Conservation (phyloP, 2,888 invertebrate genomes). For the Netelia inedita region DNA sequence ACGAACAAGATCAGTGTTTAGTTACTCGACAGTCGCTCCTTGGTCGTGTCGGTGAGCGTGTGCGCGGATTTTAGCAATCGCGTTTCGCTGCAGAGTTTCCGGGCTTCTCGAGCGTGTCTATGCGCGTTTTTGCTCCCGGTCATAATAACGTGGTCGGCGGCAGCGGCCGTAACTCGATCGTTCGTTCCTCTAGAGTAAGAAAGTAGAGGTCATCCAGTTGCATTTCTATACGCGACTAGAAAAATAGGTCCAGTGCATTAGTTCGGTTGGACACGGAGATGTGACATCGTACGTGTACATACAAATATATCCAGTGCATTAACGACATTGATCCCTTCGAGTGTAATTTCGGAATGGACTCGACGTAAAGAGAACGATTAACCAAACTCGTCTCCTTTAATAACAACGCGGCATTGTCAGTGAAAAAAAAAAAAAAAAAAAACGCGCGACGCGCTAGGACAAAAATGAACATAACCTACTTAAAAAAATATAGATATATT, state of each 20-base stretch:
- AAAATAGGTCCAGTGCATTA: slow-evolving; percentile 29
- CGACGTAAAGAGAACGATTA: slow-evolving; percentile 5
- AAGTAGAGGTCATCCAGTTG: background rate
- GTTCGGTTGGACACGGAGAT: slow-evolving; percentile 7
- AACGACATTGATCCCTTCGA: background rate
- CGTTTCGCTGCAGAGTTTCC: slow-evolving; percentile 52
- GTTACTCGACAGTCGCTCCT: background rate
- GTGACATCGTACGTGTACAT: background rate
- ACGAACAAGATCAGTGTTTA: background rate
- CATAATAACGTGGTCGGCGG: background rate
- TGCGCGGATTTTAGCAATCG: slow-evolving; percentile 18
- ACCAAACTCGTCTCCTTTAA: background rate
- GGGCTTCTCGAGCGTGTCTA: slow-evolving; percentile 34
- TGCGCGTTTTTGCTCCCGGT: slow-evolving; percentile 5
- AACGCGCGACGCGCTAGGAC: background rate
- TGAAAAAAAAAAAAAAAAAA: background rate
- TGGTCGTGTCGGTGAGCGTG: background rate
- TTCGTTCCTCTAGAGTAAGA: background rate
- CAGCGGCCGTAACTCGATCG: slow-evolving; percentile 28
- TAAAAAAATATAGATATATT: background rate
- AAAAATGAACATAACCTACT: slow-evolving; percentile 1
- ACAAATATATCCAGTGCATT: background rate
- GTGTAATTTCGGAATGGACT: slow-evolving; percentile 36
- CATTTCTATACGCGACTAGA: background rate
- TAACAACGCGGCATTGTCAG: background rate